Percentiles rank a stretch among this genome's conserved stretches.
These are phyloP conservation scores for Diadegma fenestrale DNA, from an alignment of 2,888 invertebrate genomes.

Conservation along the genomic window DNA sequence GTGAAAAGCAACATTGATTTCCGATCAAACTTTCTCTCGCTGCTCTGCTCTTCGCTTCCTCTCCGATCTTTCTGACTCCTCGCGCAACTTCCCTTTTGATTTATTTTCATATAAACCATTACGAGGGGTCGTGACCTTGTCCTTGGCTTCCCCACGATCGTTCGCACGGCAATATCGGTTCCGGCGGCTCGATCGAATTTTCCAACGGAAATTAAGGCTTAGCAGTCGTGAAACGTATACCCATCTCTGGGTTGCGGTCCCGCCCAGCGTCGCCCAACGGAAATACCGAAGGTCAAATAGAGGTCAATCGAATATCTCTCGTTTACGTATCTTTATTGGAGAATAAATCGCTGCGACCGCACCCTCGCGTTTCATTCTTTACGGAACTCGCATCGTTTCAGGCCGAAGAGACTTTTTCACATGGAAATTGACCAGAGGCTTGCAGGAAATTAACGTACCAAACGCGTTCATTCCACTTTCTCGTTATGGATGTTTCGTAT, in stretches of 20 bases:
- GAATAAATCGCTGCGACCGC: neutral
- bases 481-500: slow-evolving; percentile 71
- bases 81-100: slow-evolving; percentile 2
- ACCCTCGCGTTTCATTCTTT: neutral
- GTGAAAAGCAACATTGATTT: slow-evolving; percentile 24
- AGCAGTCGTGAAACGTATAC: slow-evolving; percentile 54
- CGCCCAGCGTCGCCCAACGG: slow-evolving; percentile 42
- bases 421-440: neutral
- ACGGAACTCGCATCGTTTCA: slow-evolving; percentile 9
- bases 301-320: slow-evolving; percentile 56
- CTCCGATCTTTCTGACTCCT: neutral
- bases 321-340: slow-evolving; percentile 65
- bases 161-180: neutral
- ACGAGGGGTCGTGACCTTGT: slow-evolving; percentile 6
- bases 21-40: slow-evolving; percentile 10
- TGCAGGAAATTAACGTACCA: slow-evolving; percentile 45
- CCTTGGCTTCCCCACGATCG: neutral
- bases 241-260: slow-evolving; percentile 42
- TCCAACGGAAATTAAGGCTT: slow-evolving; percentile 69
- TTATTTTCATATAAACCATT: slow-evolving; percentile 32
- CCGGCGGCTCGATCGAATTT: slow-evolving; percentile 49
- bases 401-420: slow-evolving; percentile 4
- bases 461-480: slow-evolving; percentile 36
- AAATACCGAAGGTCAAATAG: slow-evolving; percentile 61
- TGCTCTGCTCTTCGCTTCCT: neutral